Evolutionary conservation across 2,888 invertebrate species (phyloP).

Genomic region (Hypolimnas misippus): DNA sequence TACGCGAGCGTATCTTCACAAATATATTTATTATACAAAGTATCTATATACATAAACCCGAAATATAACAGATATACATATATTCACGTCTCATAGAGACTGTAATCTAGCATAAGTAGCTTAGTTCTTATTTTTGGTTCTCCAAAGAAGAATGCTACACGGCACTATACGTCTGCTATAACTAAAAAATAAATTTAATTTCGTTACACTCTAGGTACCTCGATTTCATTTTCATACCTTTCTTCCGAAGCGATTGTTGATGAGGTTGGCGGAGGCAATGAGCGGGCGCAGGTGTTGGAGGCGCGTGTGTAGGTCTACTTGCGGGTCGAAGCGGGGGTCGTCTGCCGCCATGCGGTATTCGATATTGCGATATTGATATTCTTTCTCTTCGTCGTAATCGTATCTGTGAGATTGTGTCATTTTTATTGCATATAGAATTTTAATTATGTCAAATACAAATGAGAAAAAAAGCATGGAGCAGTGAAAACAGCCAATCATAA

Average conservation of each 20-base stretch:
- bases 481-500: no score
- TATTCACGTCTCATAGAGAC: no score
- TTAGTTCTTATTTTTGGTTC: no score
- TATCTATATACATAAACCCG: no score
- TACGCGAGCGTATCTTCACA: no score
- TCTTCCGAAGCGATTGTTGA: constrained; percentile 91
- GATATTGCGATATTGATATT: constrained; percentile 73
- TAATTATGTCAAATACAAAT: background rate
- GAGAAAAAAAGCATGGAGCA: background rate
- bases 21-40: no score
- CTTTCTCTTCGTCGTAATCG: constrained; percentile 63
- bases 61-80: no score
- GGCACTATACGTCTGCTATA: no score
- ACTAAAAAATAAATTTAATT: no score
- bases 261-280: constrained; percentile 89
- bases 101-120: no score
- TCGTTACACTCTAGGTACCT: no score
- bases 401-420: constrained; percentile 39
- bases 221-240: constrained; percentile 80
- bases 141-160: no score
- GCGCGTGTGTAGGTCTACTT: constrained; percentile 75
- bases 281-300: constrained; percentile 76
- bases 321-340: constrained; percentile 80
- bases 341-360: constrained; percentile 81
- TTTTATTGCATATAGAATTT: background rate